A percentile compares a stretch with the other conserved stretches of the same genome.
Conservation (phyloP, 2,888 invertebrate genomes). For the Drosophila ustulata region DNA sequence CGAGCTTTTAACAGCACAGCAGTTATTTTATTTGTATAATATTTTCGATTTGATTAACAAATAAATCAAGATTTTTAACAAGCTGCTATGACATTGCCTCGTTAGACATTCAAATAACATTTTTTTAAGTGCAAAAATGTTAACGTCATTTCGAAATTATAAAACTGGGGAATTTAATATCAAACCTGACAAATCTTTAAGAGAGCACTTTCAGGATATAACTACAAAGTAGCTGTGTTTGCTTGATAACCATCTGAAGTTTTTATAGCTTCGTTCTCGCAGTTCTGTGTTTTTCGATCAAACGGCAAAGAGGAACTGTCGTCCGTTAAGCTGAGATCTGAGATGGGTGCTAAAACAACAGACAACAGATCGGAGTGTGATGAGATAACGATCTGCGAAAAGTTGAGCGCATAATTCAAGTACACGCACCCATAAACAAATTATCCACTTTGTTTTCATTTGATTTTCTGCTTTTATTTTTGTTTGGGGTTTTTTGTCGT, state of each 20-base stretch:
- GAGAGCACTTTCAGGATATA: not conserved
- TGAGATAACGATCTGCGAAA: conserved; percentile 37
- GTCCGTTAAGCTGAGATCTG: conserved; percentile 11
- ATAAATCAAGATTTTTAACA: not conserved
- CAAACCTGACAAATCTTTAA: not conserved
- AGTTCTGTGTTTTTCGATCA: no score
- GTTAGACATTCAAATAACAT: not conserved
- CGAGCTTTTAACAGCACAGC: not conserved
- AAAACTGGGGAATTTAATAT: not conserved
- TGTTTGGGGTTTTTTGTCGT: not conserved
- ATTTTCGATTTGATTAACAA: not conserved
- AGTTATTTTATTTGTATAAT: not conserved
- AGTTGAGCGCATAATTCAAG: conserved; percentile 33
- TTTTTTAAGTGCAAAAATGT: not conserved
- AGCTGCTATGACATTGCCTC: not conserved
- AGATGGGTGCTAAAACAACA: conserved; percentile 3
- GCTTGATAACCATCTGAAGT: not conserved
- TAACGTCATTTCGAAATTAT: not conserved
- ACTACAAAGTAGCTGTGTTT: not conserved
- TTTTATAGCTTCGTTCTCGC: not conserved
- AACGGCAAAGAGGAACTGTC: not conserved
- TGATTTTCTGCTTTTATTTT: conserved; percentile 4
- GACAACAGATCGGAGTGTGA: conserved; percentile 29
- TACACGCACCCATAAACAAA: conserved; percentile 47
- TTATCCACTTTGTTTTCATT: conserved; percentile 25